Evolutionary conservation across 2,888 invertebrate species (phyloP), one percentile per base, ranked within the genome.

Genomic region (Lepidochitona cinerea): DNA sequence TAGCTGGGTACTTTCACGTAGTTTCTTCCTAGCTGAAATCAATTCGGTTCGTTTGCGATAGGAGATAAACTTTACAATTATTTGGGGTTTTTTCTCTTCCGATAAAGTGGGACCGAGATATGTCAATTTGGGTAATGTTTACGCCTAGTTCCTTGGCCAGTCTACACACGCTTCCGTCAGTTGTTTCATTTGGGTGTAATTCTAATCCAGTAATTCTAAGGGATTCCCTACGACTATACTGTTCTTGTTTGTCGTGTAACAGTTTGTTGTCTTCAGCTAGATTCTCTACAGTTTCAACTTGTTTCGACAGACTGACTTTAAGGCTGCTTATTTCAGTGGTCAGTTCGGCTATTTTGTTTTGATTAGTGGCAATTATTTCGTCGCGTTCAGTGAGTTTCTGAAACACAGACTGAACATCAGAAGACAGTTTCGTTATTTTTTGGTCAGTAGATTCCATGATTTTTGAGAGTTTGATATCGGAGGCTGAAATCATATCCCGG

Each of bases 31-130:
- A 3, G 66, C 66, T 23, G 9, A 37, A 37, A 66, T 66, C 2
- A 66, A 37, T 36, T 66, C 66, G 14, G 9, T 66, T 12, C 66
- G 29, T 14, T 66, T 32, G n/a, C 66, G 66, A n/a, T 66, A 66
- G 12, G 66, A 23, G 9, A 23, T 14, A 36, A 66, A 37, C 37
- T 66, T 66, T 2, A 66, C 66, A 33, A 66, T 35, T 36, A 66
- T 66, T 66, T 66, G 66, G 9, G 35, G 18, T 26, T 35, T n/a
- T 66, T 5, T 37, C 66, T n/a, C n/a, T 35, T 35, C 66, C 37
- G n/a, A 36, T 35, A 29, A 66, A 66, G n/a, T 66, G 66, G 14
- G 66, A 36, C 14, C 66, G 18, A 18, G 66, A 26, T 23, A 66
- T 66, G 37, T 66, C 36, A 18, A 12, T 2, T n/a, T 66, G 1